Evolutionary conservation across 1,140 invertebrate species (phyloP).

Genomic region (Dreissena polymorpha): DNA sequence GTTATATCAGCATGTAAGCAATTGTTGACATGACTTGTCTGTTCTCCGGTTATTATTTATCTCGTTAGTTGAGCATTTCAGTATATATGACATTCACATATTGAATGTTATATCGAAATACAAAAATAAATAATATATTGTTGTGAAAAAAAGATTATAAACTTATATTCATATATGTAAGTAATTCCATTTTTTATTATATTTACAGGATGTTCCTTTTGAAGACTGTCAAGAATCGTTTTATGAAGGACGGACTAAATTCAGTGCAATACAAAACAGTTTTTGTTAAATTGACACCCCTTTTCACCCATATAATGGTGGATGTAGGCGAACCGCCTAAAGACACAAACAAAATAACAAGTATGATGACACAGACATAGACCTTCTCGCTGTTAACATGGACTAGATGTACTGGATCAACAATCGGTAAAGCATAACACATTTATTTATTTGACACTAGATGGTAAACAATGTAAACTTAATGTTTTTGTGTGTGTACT

Average conservation of each 20-base stretch:
- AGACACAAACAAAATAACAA: conserved; percentile 18
- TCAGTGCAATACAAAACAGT: conserved; percentile 79
- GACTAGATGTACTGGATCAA: too few species aligned
- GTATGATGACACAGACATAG: conserved; percentile 12
- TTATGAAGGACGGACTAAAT: conserved; percentile 81
- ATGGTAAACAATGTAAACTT: too few species aligned
- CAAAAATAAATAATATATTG: too few species aligned
- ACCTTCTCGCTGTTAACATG: too few species aligned
- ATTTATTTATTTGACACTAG: too few species aligned
- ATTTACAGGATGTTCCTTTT: conserved; percentile 77
- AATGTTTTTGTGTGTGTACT: too few species aligned
- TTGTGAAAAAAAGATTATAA: neutral
- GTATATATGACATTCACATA: neutral
- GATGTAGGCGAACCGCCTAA: conserved; percentile 79
- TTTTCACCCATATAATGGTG: conserved; percentile 81
- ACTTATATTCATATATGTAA: neutral
- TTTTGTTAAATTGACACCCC: conserved; percentile 67
- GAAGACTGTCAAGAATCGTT: conserved; percentile 79
- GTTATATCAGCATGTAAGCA: too few species aligned
- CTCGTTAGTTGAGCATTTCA: too few species aligned
- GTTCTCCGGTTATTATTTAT: too few species aligned
- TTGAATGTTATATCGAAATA: neutral
- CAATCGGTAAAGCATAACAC: too few species aligned
- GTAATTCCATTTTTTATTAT: too few species aligned
- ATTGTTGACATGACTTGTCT: too few species aligned